A percentile compares a stretch with the other conserved stretches of the same genome.
Evolutionary conservation across 2,113 vertebrate genomes (phyloP).

Genomic region (Anser brachyrhynchus): DNA sequence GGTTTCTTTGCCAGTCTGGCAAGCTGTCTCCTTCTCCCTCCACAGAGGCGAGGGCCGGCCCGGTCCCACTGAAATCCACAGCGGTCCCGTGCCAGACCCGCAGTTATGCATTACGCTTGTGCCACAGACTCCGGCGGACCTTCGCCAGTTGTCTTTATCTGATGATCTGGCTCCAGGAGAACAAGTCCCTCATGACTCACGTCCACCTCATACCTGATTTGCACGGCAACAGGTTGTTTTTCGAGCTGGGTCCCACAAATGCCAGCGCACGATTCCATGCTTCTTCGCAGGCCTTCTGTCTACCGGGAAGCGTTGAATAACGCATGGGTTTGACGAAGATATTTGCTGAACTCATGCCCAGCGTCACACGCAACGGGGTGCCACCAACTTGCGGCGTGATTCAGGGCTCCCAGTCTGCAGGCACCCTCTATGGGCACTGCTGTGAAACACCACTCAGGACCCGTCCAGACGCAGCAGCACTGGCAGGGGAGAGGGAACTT

Average conservation of each 20-base stretch:
- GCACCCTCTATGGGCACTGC: neutral
- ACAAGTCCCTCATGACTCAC: neutral
- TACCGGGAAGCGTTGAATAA: neutral
- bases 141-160: neutral
- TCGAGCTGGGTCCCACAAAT: neutral
- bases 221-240: neutral
- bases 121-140: neutral
- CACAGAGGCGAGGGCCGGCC: neutral
- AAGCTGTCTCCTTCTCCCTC: neutral
- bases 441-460: fast-evolving
- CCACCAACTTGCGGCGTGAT: neutral
- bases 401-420: fast-evolving
- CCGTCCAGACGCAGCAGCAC: neutral
- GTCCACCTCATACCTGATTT: neutral
- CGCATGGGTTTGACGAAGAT: fast-evolving
- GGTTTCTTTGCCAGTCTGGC: neutral
- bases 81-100: neutral
- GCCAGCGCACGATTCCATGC: neutral
- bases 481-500: too few relatives aligned
- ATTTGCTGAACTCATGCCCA: fast-evolving
- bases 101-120: neutral
- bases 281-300: neutral
- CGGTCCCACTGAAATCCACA: neutral
- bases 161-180: neutral
- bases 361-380: neutral